Evolutionary conservation across 1,140 invertebrate genomes (phyloP), one percentile per base, ranked within the genome.

Genomic region (Eciton burchellii): DNA sequence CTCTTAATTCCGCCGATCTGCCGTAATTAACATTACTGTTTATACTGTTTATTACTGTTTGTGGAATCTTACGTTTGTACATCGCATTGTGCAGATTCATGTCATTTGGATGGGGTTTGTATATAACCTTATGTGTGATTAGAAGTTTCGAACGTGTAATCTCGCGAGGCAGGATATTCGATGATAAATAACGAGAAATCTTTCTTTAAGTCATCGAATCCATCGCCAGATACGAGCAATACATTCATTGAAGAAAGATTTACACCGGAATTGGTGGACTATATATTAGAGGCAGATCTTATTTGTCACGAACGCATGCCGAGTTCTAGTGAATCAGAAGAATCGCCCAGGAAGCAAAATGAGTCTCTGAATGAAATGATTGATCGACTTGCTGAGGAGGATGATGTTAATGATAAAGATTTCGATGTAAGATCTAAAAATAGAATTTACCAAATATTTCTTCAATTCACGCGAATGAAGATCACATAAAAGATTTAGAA

Each of bases 191-290:
- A 19, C 11, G n/a, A 57, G 21, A 72, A 35, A 35, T 3, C 11
- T 43, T 24, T 57, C n/a, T 73, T 73, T 4, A 60, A 73, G 71
- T 16, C n/a, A 43, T 56, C 59, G 16, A 0, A 6, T 35, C 6
- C 35, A 35, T 35, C 35, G 6, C 6, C 35, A 35, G n/a, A n/a
- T n/a, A n/a, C n/a, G n/a, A n/a, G n/a, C n/a, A n/a, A n/a, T n/a
- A n/a, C n/a, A n/a, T n/a, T n/a, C n/a, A n/a, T n/a, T n/a, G 88
- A 89, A 54, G 88, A 91, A 71, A 84, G 86, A 26, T 88, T 89
- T 6, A 79, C 68, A 1, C 87, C 87, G 9, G 90, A 90, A 52
- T 89, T 86, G 19, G 49, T 54, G 45, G 63, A 47, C 11, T 59
- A 26, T 45, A 19, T 57, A 1, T 45, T 26, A 14, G 16, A 29